phyloP scores from a whole-genome alignment of 2,888 invertebrate genomes.

The Sarcophaga caerulescens region DNA sequence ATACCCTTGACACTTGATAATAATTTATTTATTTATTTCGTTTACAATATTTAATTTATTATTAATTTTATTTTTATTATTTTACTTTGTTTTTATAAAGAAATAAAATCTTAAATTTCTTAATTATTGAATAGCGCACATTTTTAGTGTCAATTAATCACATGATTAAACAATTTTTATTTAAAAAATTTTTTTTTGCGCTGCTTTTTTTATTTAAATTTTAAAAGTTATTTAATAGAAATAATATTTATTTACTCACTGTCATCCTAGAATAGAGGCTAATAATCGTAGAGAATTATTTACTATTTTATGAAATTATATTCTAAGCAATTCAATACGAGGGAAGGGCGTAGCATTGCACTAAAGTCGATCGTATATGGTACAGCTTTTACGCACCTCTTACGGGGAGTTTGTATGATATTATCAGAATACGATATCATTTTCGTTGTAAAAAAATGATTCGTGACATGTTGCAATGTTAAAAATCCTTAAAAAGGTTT shows the following conservation, averaged over 20 bases:
- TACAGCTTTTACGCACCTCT: too few species aligned
- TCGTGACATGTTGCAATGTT: too few species aligned
- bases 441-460: too few species aligned
- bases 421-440: too few species aligned
- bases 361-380: too few species aligned
- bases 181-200: not conserved
- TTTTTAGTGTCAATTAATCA: conserved; percentile 34
- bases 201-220: conserved; percentile 2
- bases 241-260: not conserved
- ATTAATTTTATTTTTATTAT: not conserved
- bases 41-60: not conserved
- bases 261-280: conserved; percentile 22
- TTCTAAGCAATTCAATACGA: not conserved
- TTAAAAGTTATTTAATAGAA: conserved; percentile 1
- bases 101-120: not conserved
- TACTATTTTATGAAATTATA: not conserved
- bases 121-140: not conserved
- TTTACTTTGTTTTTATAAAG: not conserved
- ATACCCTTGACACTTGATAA: not conserved
- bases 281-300: not conserved
- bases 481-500: too few species aligned
- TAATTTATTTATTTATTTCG: not conserved
- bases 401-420: too few species aligned
- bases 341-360: not conserved
- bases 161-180: conserved; percentile 45